Percentiles rank a stretch among this genome's conserved stretches.
Evolutionary conservation across 2,113 vertebrate genomes (phyloP).

Genomic region (Cnemophilus loriae): DNA sequence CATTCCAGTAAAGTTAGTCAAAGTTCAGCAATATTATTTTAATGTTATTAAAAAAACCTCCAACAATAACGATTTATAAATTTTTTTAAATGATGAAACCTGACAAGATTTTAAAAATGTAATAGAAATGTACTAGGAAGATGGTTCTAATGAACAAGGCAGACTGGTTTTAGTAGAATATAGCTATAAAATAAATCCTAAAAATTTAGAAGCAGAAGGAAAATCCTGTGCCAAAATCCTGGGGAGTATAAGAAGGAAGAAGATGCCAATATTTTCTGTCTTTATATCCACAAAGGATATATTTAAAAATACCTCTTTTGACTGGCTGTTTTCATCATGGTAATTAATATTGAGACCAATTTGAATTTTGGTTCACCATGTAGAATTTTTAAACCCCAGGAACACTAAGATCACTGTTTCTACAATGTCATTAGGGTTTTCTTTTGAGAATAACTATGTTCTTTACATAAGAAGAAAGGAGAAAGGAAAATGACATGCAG

Average conservation of each 20-base stretch:
- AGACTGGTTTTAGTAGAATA: background rate
- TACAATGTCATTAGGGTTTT: background rate
- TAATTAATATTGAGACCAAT: background rate
- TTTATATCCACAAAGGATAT: background rate
- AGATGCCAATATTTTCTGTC: background rate
- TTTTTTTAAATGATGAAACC: background rate
- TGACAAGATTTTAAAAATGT: background rate
- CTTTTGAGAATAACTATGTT: background rate
- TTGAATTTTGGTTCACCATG: background rate
- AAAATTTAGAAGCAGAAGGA: background rate
- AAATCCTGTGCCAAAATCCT: background rate
- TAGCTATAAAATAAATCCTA: background rate
- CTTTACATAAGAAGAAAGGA: background rate
- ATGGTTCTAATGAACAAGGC: background rate
- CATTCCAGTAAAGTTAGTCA: background rate
- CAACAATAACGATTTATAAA: background rate
- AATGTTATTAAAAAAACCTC: background rate
- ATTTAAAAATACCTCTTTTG: background rate
- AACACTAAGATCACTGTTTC: background rate
- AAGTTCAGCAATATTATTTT: background rate
- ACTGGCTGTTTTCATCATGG: background rate
- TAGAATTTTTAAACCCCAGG: background rate
- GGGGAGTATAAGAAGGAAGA: background rate
- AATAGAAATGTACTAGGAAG: background rate
- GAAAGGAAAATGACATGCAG: background rate